Conservation (phyloP, 2,797 vertebrate species). For the Propithecus deckenii region DNA sequence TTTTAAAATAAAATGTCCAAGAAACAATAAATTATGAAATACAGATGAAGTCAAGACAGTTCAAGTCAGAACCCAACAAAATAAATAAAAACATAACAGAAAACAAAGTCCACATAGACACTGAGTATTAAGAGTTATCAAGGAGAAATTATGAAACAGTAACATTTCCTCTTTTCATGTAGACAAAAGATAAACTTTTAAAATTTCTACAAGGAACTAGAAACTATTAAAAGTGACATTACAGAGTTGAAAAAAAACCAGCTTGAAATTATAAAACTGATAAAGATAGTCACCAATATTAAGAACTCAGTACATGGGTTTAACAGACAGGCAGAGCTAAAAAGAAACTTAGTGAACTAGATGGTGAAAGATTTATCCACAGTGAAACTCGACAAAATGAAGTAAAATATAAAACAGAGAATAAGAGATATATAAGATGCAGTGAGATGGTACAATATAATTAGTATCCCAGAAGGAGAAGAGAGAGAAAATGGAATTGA, state of each 20-base stretch:
- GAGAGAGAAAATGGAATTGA: neutral
- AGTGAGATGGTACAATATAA: neutral
- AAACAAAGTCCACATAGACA: neutral
- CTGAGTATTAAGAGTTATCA: neutral
- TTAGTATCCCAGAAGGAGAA: neutral
- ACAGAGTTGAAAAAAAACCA: neutral
- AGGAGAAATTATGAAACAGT: neutral
- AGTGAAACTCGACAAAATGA: neutral
- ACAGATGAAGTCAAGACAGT: neutral
- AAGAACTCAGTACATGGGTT: neutral
- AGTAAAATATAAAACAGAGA: neutral
- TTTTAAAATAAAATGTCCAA: conserved; percentile 26
- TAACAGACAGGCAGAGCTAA: neutral
- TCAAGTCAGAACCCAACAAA: neutral
- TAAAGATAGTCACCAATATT: neutral
- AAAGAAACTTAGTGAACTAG: neutral
- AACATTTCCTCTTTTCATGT: neutral
- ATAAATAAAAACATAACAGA: neutral
- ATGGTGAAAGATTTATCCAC: neutral
- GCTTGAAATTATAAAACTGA: neutral
- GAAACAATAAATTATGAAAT: neutral
- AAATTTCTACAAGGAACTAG: neutral
- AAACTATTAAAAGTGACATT: neutral
- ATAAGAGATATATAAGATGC: neutral
- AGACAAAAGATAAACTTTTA: neutral